Conservation (phyloP, 2,888 invertebrate species). For the Penaeus monodon region DNA sequence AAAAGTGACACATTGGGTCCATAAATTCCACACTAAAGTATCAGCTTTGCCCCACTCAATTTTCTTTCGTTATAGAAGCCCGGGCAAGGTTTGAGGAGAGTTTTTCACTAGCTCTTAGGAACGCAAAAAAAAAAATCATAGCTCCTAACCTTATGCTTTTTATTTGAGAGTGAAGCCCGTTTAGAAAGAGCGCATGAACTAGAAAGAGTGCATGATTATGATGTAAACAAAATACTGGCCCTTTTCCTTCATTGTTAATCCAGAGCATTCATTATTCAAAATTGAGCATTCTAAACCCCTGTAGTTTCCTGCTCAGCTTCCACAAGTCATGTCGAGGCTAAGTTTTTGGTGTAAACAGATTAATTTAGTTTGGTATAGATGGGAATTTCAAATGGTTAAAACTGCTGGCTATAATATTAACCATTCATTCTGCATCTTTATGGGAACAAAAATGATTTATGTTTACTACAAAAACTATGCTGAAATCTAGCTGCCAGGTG, state of each 20-base stretch:
- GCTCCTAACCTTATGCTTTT: conserved; percentile 54
- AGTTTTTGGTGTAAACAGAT: conserved; percentile 47
- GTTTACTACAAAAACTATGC: conserved; percentile 50
- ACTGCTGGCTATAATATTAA: conserved; percentile 44
- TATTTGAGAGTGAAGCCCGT: conserved; percentile 53
- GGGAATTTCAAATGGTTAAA: conserved; percentile 52
- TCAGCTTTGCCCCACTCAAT: conserved; percentile 54
- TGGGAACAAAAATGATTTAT: conserved; percentile 40
- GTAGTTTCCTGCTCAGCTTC: conserved; percentile 60
- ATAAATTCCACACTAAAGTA: conserved; percentile 60
- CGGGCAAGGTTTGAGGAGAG: conserved; percentile 53
- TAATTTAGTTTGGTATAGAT: conserved; percentile 42
- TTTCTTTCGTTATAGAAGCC: conserved; percentile 56
- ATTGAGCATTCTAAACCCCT: conserved; percentile 57
- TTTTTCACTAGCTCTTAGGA: conserved; percentile 48
- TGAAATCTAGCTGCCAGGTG: conserved; percentile 51
- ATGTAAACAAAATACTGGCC: conserved; percentile 46
- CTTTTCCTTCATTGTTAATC: conserved; percentile 58
- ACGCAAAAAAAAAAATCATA: conserved; percentile 42
- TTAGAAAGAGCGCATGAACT: conserved; percentile 55
- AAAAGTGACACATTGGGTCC: conserved; percentile 52
- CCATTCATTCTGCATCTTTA: conserved; percentile 43
- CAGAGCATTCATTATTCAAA: conserved; percentile 56
- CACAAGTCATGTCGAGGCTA: conserved; percentile 52
- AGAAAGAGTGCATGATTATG: conserved; percentile 53